Percentiles rank a stretch among this genome's conserved stretches.
phyloP scores from a whole-genome alignment of 2,113 vertebrate genomes.

The Tachysurus vachellii region DNA sequence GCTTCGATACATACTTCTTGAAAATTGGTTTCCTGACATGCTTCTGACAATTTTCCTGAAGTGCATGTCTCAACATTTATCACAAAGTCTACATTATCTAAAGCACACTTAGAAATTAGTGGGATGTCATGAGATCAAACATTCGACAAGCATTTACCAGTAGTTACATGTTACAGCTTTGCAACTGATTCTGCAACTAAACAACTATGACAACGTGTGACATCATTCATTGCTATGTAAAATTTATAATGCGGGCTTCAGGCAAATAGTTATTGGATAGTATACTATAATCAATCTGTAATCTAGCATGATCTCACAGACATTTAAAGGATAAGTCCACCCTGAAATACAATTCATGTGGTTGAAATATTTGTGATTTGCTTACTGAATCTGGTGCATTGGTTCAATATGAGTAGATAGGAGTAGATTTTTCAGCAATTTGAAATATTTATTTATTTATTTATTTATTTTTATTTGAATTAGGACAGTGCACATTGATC shows the following conservation, averaged over 20 bases:
- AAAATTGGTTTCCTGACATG: too few species aligned
- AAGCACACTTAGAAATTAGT: neutral
- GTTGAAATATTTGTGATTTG: neutral
- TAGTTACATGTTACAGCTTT: neutral
- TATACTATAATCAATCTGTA: neutral
- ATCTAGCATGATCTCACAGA: neutral
- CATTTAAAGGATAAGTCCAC: conserved; percentile 9
- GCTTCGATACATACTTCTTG: neutral
- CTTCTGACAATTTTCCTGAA: neutral
- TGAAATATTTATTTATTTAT: too few species aligned
- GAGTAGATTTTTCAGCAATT: neutral
- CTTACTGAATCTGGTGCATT: neutral
- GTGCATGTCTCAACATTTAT: neutral
- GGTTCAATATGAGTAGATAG: neutral
- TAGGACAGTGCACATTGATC: too few species aligned
- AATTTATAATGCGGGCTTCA: neutral
- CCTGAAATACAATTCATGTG: neutral
- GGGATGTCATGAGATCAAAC: neutral
- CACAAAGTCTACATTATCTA: neutral
- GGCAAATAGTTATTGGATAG: neutral
- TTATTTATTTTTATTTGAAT: too few species aligned
- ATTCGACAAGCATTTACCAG: neutral
- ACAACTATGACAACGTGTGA: neutral
- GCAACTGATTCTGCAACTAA: too few species aligned
- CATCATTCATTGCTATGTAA: neutral